Evolutionary conservation across 1,140 invertebrate genomes (phyloP), one percentile per base, ranked within the genome.

Genomic region (Drosophila sturtevanti): DNA sequence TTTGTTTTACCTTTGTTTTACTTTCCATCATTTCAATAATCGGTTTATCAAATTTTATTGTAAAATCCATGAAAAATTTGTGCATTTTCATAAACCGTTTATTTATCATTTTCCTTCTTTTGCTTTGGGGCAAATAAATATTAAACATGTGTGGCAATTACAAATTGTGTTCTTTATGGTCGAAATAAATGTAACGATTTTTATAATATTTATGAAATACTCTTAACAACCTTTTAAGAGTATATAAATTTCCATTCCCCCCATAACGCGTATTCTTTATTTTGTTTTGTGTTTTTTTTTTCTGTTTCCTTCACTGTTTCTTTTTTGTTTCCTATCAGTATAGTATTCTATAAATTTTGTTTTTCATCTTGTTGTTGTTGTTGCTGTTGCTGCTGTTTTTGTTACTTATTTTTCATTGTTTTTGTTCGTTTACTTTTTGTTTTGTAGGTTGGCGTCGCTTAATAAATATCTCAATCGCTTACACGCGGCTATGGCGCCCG

Each of bases 381-480:
- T 22, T 52, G 16, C 11, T 52, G 16, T 52, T 11, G 16, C 16
- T 7, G 34, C n/a, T 12, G 10, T 41, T 41, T 14, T 41, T 41
- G 14, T 16, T 41, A 14, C 14, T 16, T 38, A 38, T 38, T 38
- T 38, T n/a, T 5, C 37, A 58, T 35, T 72, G 11, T 52, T 38
- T 10, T 37, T 52, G 14, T 73, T 37, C n/a, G 31, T 31, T 24
- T 48, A 54, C 16, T 44, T 52, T 44, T 56, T 73, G 55, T 54
- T 18, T 44, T 44, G 7, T 18, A 35, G 52, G 66, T 37, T 62
- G 63, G 59, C 63, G 27, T 31, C 27, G 65, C 71, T 82, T 77
- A 76, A 89, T 79, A 87, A 82, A 87, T 82, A 79, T 86, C 71
- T 76, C 75, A 76, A 78, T 81, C 74, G 75, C 60, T 72, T 73